Percentiles rank a stretch among this genome's conserved stretches.
These are phyloP conservation scores for Atherinomorus stipes DNA, from an alignment of 2,113 vertebrate genomes.

Conservation along the genomic window DNA sequence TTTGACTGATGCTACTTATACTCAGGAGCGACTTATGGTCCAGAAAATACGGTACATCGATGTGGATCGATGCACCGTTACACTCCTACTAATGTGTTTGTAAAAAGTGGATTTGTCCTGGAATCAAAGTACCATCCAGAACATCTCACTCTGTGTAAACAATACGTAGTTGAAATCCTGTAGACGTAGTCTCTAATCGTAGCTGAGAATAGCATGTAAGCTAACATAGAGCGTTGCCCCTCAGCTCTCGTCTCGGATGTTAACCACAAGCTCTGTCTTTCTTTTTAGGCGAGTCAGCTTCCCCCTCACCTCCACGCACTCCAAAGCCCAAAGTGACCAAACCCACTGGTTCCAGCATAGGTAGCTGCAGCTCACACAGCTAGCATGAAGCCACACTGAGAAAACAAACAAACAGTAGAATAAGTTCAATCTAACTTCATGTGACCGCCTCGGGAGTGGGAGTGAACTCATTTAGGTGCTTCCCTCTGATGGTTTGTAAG, in stretches of 20 bases:
- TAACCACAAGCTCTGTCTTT: conserved; percentile 78
- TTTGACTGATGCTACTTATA: too few relatives aligned
- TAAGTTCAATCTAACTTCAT: not conserved
- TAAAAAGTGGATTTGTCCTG: not conserved
- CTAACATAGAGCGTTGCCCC: conserved; percentile 59
- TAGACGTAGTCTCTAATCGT: conserved; percentile 58
- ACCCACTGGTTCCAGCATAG: conserved; percentile 79
- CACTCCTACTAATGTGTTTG: not conserved
- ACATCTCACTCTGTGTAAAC: not conserved
- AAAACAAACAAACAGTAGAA: not conserved
- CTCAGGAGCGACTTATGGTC: too few relatives aligned
- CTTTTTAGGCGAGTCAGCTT: conserved; percentile 83
- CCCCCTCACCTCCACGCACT: conserved; percentile 79
- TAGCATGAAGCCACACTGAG: conserved; percentile 9
- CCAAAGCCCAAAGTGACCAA: conserved; percentile 75
- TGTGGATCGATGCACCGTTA: too few relatives aligned
- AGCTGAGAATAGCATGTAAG: conserved; percentile 35
- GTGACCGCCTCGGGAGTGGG: not conserved
- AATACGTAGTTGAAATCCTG: not conserved
- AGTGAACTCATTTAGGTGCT: not conserved
- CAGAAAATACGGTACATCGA: too few relatives aligned
- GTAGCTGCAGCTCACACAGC: conserved; percentile 63
- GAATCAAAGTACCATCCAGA: not conserved
- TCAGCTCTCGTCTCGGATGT: not conserved
- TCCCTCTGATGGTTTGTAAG: not conserved